Conservation (phyloP, 2,113 vertebrate genomes). For the Lepus timidus region DNA sequence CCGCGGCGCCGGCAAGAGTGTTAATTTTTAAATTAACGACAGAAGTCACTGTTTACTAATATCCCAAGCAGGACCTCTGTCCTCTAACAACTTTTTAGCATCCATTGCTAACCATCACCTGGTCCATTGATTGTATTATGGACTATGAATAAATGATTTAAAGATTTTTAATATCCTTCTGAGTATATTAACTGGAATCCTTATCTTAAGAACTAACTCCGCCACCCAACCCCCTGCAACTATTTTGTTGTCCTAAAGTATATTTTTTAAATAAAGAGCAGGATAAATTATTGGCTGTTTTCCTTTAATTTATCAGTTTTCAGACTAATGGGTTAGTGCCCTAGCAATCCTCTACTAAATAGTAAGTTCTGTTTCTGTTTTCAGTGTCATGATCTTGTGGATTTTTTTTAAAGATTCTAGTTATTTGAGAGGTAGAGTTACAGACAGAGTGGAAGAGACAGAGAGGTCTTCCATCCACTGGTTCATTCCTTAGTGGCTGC, state of each 20-base stretch:
- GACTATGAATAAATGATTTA: neutral
- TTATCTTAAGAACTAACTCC: constrained; percentile 5
- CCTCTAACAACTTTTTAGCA: neutral
- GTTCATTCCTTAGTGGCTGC: too few species aligned
- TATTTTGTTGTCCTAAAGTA: constrained; percentile 28
- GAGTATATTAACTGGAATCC: constrained; percentile 13
- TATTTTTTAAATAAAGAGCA: constrained; percentile 54
- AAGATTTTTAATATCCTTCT: constrained; percentile 1
- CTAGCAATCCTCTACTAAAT: neutral
- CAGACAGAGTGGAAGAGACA: too few species aligned
- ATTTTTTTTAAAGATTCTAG: neutral
- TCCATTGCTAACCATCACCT: neutral
- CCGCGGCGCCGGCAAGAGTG: too few species aligned
- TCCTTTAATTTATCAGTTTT: constrained; percentile 10
- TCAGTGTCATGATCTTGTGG: constrained; percentile 4
- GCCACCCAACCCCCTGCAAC: neutral
- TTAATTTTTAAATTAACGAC: too few species aligned
- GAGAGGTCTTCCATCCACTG: too few species aligned
- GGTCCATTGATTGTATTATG: neutral
- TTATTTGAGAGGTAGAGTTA: too few species aligned
- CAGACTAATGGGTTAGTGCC: neutral
- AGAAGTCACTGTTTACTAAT: too few species aligned
- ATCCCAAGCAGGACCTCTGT: too few species aligned
- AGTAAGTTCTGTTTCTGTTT: constrained; percentile 14
- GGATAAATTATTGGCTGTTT: constrained; percentile 33